Evolutionary conservation across 1,140 invertebrate species (phyloP).

Genomic region (Aphelenchoides fujianensis): DNA sequence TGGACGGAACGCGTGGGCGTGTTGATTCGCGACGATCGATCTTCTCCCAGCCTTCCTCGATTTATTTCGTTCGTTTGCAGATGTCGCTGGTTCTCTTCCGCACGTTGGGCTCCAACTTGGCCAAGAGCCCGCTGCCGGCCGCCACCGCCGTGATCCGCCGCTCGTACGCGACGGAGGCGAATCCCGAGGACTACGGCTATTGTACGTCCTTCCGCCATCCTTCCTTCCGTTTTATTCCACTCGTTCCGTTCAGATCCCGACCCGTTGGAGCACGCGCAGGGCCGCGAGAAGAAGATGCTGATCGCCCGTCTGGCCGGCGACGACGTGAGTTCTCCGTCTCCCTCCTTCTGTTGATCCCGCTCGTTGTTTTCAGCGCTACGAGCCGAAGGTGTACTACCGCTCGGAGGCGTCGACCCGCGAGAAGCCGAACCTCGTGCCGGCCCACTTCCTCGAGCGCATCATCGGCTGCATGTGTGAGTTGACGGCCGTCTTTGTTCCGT

Average conservation of each 20-base stretch:
- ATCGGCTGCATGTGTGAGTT: slow-evolving; percentile 84
- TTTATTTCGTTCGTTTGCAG: too few species aligned
- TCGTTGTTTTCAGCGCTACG: slow-evolving; percentile 51
- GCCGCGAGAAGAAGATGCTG: slow-evolving; percentile 82
- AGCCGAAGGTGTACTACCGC: slow-evolving; percentile 61
- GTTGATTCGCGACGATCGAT: too few species aligned
- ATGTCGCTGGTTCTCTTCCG: neutral
- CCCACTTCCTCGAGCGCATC: slow-evolving; percentile 79
- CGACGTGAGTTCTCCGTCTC: neutral
- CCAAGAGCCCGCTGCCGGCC: neutral
- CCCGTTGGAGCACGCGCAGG: slow-evolving; percentile 84
- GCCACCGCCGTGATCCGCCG: neutral
- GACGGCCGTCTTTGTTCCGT: neutral
- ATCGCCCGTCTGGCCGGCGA: slow-evolving; percentile 69
- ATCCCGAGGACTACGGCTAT: slow-evolving; percentile 61
- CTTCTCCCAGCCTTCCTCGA: too few species aligned
- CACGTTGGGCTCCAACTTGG: neutral
- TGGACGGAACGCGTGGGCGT: too few species aligned
- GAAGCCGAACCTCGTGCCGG: slow-evolving; percentile 81
- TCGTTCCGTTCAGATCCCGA: slow-evolving; percentile 67
- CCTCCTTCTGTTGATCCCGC: slow-evolving; percentile 24
- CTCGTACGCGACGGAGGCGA: slow-evolving; percentile 53
- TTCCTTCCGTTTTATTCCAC: slow-evolving; percentile 22
- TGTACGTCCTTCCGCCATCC: slow-evolving; percentile 33
- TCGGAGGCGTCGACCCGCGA: slow-evolving; percentile 76